Evolutionary conservation across 2,888 invertebrate species (phyloP), one percentile per base, ranked within the genome.

Genomic region (Drosophila monieri): DNA sequence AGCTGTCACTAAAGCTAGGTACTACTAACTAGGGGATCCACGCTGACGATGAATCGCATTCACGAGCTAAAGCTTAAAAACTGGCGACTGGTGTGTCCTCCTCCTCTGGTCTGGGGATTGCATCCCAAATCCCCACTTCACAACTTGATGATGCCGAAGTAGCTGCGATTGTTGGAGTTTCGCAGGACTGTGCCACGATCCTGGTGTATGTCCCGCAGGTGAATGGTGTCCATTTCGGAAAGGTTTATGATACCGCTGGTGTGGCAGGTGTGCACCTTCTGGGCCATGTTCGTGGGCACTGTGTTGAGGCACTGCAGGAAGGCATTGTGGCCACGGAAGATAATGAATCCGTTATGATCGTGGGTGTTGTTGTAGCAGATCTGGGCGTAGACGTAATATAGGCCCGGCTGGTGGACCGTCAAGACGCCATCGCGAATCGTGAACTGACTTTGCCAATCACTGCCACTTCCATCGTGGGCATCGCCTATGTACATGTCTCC

Each of bases 301-400:
- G 94, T 95, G 61, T 94, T 94, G 1, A 95, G 94, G 90, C 97
- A 97, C 77, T 96, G 96, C 14, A 96, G 92, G 21, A 95, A 93
- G 0, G 94, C 93, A 35, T 93, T 93, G 64, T 92, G 92, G 18
- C 94, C 94, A 46, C 94, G 93, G 87, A 94, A 94, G 14, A 97
- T 93, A 58, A 94, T 93, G 92, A 94, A 97, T 0, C 96, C 95
- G 77, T 95, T 96, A 41, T 94, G 93, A 87, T 96, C 95, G 88
- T 95, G 95, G 53, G 94, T 93, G 85, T 96, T 96, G 66, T 95
- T 92, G 89, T 96, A 96, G 91, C 95, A 96, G 69, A 97, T 95
- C 94, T 96, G 93, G 0, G 95, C 95, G 88, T 96, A 96, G 48
- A 96, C 93, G 58, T 95, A 93, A 90, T 96, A 96, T 15, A 96